Evolutionary conservation across 2,113 vertebrate species (phyloP), one percentile per base, ranked within the genome.

Genomic region (Bambusicola thoracicus): DNA sequence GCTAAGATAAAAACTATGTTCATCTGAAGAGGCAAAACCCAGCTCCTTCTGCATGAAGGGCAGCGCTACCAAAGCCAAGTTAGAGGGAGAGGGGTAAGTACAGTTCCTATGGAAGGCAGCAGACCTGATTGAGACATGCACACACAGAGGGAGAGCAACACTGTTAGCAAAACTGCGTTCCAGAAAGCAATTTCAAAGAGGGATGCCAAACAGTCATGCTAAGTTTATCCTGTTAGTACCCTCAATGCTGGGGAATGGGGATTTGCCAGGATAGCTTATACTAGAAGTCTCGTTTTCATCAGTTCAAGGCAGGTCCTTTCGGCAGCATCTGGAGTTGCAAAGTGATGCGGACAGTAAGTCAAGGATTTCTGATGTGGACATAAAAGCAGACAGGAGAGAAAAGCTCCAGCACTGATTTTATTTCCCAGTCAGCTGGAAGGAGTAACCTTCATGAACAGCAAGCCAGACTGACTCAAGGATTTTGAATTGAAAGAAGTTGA

Each of bases 191-290:
- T 17, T 17, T 9, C 15, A 16, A 41, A 73, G 32, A 55, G 24
- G 5, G 51, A 29, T 1, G 2, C 4, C 21, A 41, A 55, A 59
- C 20, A 69, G 48, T 11, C 40, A 20, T 1, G 3, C 11, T 25
- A 30, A 43, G 13, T 17, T 72, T 21, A 63, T 84, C 43, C 61
- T 40, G 34, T 43, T 53, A n/a, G 30, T 10, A 40, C 36, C 34
- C 38, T 49, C 15, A 38, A 18, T 24, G 8, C 48, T 34, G 3
- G 62, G 25, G 21, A 89, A 76, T 5, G 25, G 19, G 10, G 36
- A 21, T 53, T 85, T 79, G 63, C 53, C 63, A 34, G 18, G 24
- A 48, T 10, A 36, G 48, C 46, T 49, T n/a, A n/a, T 0, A 63
- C 25, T 15, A 16, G 8, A 55, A 48, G 21, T 14, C 3, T 3